Evolutionary conservation across 2,113 vertebrate genomes (phyloP).

Genomic region (Anthoscopus minutus): DNA sequence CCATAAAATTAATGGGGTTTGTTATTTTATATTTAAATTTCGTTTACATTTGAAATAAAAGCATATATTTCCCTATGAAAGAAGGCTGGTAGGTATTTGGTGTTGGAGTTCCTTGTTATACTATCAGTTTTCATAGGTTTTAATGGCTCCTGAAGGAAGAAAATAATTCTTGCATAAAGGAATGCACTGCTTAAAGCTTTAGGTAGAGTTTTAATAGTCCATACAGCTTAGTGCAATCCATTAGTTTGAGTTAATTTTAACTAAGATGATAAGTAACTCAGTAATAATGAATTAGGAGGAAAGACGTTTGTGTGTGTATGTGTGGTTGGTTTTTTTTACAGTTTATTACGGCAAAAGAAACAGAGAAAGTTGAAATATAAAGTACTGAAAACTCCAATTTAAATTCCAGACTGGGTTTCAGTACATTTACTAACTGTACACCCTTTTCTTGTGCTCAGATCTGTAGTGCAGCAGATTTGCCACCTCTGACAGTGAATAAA

Average conservation of each 20-base stretch:
- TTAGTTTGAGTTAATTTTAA: constrained; percentile 21
- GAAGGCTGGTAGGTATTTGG: background rate
- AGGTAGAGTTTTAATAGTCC: background rate
- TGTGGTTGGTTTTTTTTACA: background rate
- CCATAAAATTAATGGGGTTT: background rate
- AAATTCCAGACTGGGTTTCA: background rate
- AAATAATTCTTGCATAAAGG: background rate
- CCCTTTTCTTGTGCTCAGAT: background rate
- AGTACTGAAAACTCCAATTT: background rate
- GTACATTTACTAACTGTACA: background rate
- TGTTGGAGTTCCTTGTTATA: background rate
- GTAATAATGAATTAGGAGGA: background rate
- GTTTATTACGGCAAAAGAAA: background rate
- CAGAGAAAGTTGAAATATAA: background rate
- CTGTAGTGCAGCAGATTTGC: background rate
- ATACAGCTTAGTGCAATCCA: background rate
- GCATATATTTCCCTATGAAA: background rate
- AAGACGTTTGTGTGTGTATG: background rate
- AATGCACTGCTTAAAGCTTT: background rate
- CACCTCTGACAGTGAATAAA: background rate
- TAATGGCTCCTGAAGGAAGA: background rate
- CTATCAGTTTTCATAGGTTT: background rate
- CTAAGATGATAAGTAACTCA: background rate
- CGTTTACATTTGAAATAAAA: background rate
- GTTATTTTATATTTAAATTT: background rate